Evolutionary conservation across 2,888 invertebrate species (phyloP), one percentile per base, ranked within the genome.

Genomic region (Tipula vernalis): DNA sequence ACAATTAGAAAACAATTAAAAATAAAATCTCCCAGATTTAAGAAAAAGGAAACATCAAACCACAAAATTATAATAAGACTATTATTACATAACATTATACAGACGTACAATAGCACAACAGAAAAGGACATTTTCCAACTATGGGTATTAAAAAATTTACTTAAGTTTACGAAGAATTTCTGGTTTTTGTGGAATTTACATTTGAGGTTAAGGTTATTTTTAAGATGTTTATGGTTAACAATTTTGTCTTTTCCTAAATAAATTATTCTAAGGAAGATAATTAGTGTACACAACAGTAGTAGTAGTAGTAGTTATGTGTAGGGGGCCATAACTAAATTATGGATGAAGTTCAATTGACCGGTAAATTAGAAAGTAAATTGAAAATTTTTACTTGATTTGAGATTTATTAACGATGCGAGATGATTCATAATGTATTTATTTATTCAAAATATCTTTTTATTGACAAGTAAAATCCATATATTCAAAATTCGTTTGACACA

Each of bases 31-130:
- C 71, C 12, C 28, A 28, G 12, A 28, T 71, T 10, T 28, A 71
- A 71, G 71, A 71, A 71, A 28, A 71, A 28, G 71, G 71, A 71
- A 28, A 71, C 71, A 71, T 71, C 71, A 71, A 71, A 71, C 71
- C 71, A 71, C 71, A 71, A 71, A 71, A 71, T 71, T 71, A 71
- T 71, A 71, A 71, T 71, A 71, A 71, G 71, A 71, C 71, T 71
- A 71, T 71, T 71, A 71, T 71, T 71, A 71, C 71, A 71, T 5
- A 39, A 71, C 51, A 57, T 28, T 28, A 28, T 5, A 57, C 51
- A 57, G 51, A 57, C 39, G 39, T 39, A 39, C 39, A 39, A 6
- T 3, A 39, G 39, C 3, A 39, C 39, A 39, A 71, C 28, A 10
- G 28, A 71, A 71, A 71, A 71, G 71, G 71, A 71, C 71, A 71